A percentile compares a stretch with the other conserved stretches of the same genome.
These are phyloP conservation scores for Netelia melanura DNA, from an alignment of 2,888 invertebrate species.

Conservation along the genomic window DNA sequence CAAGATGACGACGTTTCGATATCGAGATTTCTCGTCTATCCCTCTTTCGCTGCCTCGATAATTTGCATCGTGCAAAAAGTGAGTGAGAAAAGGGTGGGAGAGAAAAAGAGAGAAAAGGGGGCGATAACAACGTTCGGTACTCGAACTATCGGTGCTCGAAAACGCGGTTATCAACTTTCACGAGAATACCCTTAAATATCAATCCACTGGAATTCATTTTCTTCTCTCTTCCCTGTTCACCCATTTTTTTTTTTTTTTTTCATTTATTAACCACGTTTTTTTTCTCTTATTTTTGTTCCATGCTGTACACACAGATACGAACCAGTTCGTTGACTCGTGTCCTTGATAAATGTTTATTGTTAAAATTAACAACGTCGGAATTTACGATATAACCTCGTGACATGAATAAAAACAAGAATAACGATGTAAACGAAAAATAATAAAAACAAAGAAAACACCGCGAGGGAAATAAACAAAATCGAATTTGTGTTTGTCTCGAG, in stretches of 20 bases:
- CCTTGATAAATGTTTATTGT: no score
- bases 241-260: not conserved
- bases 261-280: not conserved
- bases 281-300: not conserved
- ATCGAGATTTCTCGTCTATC: not conserved
- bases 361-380: no score
- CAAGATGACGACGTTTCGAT: conserved; percentile 9
- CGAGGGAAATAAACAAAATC: no score
- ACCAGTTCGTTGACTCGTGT: not conserved
- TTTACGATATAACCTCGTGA: no score
- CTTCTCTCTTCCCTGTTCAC: not conserved
- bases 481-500: no score
- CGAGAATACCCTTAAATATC: not conserved
- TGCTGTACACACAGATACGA: not conserved
- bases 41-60: not conserved
- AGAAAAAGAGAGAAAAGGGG: not conserved
- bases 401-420: no score
- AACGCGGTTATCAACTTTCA: not conserved
- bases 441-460: no score
- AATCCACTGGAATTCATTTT: not conserved
- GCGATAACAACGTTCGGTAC: not conserved
- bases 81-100: not conserved
- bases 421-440: no score
- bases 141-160: not conserved
- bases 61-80: not conserved